Conservation (phyloP, 2,797 vertebrate species). For the Lates japonicus region DNA sequence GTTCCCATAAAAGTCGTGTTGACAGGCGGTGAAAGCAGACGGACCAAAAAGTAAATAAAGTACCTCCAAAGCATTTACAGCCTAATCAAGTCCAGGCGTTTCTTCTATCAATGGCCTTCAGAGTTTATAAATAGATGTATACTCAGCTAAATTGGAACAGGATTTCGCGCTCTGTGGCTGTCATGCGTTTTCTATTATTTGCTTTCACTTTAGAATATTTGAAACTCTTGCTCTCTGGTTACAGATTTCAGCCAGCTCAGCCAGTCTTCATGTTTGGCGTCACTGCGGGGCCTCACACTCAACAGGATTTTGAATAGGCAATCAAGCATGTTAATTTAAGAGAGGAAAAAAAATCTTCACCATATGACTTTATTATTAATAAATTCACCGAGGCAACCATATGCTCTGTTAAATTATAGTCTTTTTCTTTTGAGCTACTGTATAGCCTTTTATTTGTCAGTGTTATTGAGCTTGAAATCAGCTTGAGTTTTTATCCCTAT, state of each 20-base stretch:
- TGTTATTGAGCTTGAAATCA: conserved; percentile 36
- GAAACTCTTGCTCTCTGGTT: conserved; percentile 87
- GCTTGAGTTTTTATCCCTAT: conserved; percentile 43
- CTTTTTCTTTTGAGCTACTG: conserved; percentile 58
- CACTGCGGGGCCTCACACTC: conserved; percentile 70
- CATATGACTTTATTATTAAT: conserved; percentile 82
- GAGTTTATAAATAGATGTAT: conserved; percentile 88
- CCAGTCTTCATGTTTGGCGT: conserved; percentile 77
- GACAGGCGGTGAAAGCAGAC: conserved; percentile 84
- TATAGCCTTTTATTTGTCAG: conserved; percentile 62
- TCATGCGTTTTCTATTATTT: conserved; percentile 88
- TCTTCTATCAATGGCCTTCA: conserved; percentile 76
- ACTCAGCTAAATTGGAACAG: conserved; percentile 86
- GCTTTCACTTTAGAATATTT: conserved; percentile 83
- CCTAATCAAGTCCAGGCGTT: conserved; percentile 86
- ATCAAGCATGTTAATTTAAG: conserved; percentile 79
- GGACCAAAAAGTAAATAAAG: conserved; percentile 83
- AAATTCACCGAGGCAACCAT: conserved; percentile 67
- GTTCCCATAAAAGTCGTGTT: conserved; percentile 76
- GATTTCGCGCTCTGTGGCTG: conserved; percentile 76
- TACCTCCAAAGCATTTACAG: conserved; percentile 82
- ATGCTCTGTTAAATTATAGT: conserved; percentile 66
- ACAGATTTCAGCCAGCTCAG: conserved; percentile 79
- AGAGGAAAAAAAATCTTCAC: conserved; percentile 63
- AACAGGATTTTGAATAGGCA: conserved; percentile 72